Evolutionary conservation across 2,113 vertebrate genomes (phyloP), one percentile per base, ranked within the genome.

Genomic region (Cacatua alba): DNA sequence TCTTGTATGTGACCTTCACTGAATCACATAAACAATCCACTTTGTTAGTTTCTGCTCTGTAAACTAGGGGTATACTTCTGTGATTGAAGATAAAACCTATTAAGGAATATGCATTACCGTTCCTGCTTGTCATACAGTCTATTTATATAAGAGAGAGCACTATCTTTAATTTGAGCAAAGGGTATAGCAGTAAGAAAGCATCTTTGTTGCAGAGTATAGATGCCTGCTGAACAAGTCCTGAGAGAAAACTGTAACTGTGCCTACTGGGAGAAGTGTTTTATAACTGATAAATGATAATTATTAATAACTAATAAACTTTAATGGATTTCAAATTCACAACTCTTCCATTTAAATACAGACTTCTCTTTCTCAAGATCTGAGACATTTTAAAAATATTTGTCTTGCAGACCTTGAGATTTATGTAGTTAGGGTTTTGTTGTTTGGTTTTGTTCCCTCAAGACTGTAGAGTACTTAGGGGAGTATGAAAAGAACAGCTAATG

Each of bases 81-180:
- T 29, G 35, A 26, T 68, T 76, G 43, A 68, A 51, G 39, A 29
- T 33, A 53, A 86, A 92, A 68, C 23, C 48, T 64, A 5, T 37
- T 63, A 16, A 2, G 59, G 57, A 21, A 15, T 18, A 1, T 41
- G 39, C 41, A 20, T 7, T 48, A 15, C 0, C 0, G 14, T 33
- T 20, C 9, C 39, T 65, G 33, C 26, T 86, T 25, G 2, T 46
- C 43, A 11, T 20, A 20, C 7, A 37, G 12, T 37, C 11, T 63
- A 2, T 48, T 87, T 57, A 14, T 23, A 2, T 16, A 8, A 70
- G 35, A 78, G 33, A 23, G 0, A n/a, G 9, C 19, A 3, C 21
- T 5, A 6, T 19, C 41, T 63, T 57, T 69, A 24, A 23, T 74
- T 72, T 53, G 41, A 82, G 28, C 14, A 33, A 88, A 69, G 9